Evolutionary conservation across 2,888 invertebrate species (phyloP).

Genomic region (Agriopis marginaria): DNA sequence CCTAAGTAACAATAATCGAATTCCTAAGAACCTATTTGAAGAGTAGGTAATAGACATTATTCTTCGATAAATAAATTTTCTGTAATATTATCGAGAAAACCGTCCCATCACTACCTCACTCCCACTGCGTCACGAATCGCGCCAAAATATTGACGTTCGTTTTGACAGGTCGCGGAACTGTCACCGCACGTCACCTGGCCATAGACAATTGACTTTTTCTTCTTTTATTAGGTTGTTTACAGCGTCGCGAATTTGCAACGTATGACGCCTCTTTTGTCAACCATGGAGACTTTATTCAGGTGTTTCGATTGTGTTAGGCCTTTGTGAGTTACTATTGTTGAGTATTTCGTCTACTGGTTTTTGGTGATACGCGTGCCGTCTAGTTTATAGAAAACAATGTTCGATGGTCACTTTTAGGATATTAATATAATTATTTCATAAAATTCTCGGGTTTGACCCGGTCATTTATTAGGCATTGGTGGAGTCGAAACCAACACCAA

Average conservation of each 20-base stretch:
- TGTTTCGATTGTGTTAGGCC: slow-evolving; percentile 39
- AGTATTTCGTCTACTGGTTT: slow-evolving; percentile 47
- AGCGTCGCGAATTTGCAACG: slow-evolving; percentile 45
- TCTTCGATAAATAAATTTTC: neutral
- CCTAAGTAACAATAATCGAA: no score
- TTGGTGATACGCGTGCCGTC: slow-evolving; percentile 54
- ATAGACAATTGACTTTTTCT: slow-evolving; percentile 46
- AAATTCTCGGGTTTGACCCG: no score
- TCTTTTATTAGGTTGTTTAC: slow-evolving; percentile 47
- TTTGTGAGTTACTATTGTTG: slow-evolving; percentile 47
- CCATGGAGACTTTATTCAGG: slow-evolving; percentile 38
- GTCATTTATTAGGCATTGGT: no score
- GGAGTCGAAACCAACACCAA: no score
- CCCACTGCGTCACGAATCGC: slow-evolving; percentile 81
- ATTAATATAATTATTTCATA: neutral
- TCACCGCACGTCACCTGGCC: slow-evolving; percentile 66
- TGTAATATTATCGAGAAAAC: slow-evolving; percentile 30
- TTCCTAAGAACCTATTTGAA: no score
- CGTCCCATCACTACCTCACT: slow-evolving; percentile 47
- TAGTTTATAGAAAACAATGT: slow-evolving; percentile 1
- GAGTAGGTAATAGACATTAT: no score
- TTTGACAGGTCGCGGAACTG: slow-evolving; percentile 71
- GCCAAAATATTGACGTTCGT: slow-evolving; percentile 78
- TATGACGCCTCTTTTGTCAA: slow-evolving; percentile 42
- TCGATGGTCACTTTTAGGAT: neutral